Base-by-base conservation (phyloP, 2,113 vertebrate genomes). In the Nettapus auritus region DNA sequence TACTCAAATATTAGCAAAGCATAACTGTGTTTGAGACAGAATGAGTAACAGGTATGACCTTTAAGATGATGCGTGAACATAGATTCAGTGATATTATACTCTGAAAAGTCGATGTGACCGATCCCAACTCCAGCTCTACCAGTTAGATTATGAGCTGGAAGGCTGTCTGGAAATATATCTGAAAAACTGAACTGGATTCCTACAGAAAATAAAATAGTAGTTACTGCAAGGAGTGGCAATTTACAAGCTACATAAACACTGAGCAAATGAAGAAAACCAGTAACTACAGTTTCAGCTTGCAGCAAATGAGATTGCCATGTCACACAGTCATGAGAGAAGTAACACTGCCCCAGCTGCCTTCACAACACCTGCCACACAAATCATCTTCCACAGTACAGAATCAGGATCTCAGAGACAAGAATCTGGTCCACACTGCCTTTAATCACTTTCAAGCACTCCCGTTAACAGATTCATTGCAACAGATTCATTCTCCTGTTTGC, bases 271-370 rank as follows among this genome's bases (percentile, higher is more conserved):
- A 56, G n/a, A 44, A 50, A 48, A 21, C 12, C 38, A 5, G 3
- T 21, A 29, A 25, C 0, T 31, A 26, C 28, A 10, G 8, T 0
- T 5, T 31, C 38, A 56, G 23, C 28, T 79, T 6, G 42, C 8
- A 44, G 25, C 14, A 1, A 0, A 11, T 2, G 31, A 64, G 8
- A 42, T 10, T 3, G 28, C 34, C 28, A 18, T 7, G 46, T 10
- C 46, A 79, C 7, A 9, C 0, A 10, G 17, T 4, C 36, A 8
- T 2, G n/a, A 22, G 29, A 55, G 4, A 19, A 59, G 9, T 7
- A 31, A 76, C 5, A 11, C 7, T 3, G 11, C 19, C 50, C 40
- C 63, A 74, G 9, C 14, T 33, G 2, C 3, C n/a, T 6, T 28
- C 8, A 0, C 34, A 82, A 36, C 19, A 70, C 11, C 13, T 31